phyloP scores from a whole-genome alignment of 1,140 invertebrate genomes.

The Conus betulinus region DNA sequence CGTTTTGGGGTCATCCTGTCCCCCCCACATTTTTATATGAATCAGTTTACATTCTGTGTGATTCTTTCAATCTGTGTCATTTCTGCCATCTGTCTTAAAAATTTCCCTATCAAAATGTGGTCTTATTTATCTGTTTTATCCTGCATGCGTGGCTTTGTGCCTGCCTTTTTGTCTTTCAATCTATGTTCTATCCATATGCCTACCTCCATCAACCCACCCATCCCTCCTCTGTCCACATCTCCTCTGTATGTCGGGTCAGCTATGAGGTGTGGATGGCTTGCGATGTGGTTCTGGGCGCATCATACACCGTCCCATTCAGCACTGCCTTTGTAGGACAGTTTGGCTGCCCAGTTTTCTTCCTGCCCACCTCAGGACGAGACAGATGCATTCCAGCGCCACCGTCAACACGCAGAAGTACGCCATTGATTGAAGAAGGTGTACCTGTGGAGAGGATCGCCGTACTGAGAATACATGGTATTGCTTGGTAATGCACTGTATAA shows the following conservation, averaged over 20 bases:
- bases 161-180: not conserved
- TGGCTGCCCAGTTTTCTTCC: conserved; percentile 96
- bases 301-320: conserved; percentile 93
- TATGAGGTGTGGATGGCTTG: conserved; percentile 90
- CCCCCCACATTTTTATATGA: no score
- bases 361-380: conserved; percentile 76
- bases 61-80: no score
- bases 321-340: conserved; percentile 96
- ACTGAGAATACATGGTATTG: no score
- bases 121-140: no score
- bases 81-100: no score
- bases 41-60: no score
- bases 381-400: conserved; percentile 38
- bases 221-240: not conserved
- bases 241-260: conserved; percentile 53
- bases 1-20: no score
- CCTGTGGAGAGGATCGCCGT: no score
- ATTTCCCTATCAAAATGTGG: no score
- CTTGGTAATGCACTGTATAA: no score
- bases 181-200: not conserved
- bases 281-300: conserved; percentile 95
- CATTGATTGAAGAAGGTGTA: conserved; percentile 44
- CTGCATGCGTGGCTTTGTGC: no score
- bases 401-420: conserved; percentile 76
- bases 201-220: not conserved